Base-by-base conservation (phyloP, 2,113 vertebrate genomes). In the Sinosuthora webbiana region DNA sequence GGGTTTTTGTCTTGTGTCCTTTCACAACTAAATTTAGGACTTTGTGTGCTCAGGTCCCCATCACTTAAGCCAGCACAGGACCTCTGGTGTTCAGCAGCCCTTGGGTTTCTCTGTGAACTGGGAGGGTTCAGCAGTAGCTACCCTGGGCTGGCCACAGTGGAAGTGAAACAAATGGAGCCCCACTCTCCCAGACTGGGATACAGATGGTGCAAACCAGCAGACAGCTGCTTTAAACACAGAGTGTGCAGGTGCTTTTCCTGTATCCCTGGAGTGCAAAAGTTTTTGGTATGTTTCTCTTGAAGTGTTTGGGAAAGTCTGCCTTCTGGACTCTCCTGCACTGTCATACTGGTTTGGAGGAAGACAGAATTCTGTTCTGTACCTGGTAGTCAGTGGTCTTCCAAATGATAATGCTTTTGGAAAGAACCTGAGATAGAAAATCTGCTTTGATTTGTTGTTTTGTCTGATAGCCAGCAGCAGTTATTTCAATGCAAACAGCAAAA, bases 381-480 rank as follows among this genome's bases (percentile, higher is more conserved):
- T 13, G 5, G 63, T 33, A 90, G 52, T 55, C 39, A 49, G 60
- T 63, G 90, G n/a, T 59, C 18, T 64, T 37, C 24, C 69, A 77
- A 95, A 82, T n/a, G 39, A 79, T 60, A 79, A 78, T 80, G 73
- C 70, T n/a, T 83, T 84, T 50, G 88, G 57, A 77, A 96, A 95
- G 95, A 90, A 63, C 2, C 23, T 25, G 76, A 80, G 71, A 49
- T 6, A 25, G 71, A 65, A 68, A 57, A 87, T 35, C 31, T 70
- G 4, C 9, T 45, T 50, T 60, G 15, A 62, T 87, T 91, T 77
- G 33, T 69, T 89, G 53, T 49, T 93, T 75, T 76, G 21, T 69
- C 47, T 92, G 6, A 33, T 67, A 47, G 47, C 37, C 84, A 79
- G 65, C 68, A 89, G 19, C 24, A 60, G 55, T 28, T 42, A 60